Evolutionary conservation across 2,113 vertebrate species (phyloP).

Genomic region (Serilophus lunatus): DNA sequence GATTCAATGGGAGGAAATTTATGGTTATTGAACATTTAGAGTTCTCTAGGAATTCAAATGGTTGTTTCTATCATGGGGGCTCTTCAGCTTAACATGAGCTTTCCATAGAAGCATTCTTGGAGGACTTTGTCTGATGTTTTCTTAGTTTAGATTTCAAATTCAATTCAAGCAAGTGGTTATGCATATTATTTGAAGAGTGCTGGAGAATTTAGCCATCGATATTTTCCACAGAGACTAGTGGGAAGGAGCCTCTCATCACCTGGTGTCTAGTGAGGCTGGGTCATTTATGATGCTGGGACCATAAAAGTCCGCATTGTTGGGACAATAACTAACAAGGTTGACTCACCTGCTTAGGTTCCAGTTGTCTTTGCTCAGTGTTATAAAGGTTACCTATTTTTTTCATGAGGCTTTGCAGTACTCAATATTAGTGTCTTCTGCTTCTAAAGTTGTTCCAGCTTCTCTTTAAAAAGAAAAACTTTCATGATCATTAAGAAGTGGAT

Average conservation of each 20-base stretch:
- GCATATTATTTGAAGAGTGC: background rate
- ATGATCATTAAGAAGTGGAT: background rate
- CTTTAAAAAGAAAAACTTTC: background rate
- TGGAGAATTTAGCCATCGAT: background rate
- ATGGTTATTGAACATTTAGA: background rate
- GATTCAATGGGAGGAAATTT: background rate
- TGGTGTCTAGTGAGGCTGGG: background rate
- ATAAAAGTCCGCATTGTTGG: background rate
- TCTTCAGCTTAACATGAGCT: background rate
- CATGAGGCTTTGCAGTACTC: background rate
- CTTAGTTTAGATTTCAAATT: background rate
- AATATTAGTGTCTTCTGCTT: background rate
- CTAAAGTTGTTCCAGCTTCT: background rate
- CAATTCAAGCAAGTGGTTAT: background rate
- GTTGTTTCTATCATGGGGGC: rapidly evolving
- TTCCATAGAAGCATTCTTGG: background rate
- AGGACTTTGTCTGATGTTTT: background rate
- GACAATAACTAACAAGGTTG: background rate
- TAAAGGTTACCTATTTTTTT: background rate
- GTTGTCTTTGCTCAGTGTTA: background rate
- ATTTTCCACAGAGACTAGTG: background rate
- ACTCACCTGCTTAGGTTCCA: background rate
- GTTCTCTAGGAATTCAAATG: background rate
- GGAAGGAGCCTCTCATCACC: background rate
- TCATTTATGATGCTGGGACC: background rate